Evolutionary conservation across 1,140 invertebrate genomes (phyloP), one percentile per base, ranked within the genome.

Genomic region (Drosophila bocki): DNA sequence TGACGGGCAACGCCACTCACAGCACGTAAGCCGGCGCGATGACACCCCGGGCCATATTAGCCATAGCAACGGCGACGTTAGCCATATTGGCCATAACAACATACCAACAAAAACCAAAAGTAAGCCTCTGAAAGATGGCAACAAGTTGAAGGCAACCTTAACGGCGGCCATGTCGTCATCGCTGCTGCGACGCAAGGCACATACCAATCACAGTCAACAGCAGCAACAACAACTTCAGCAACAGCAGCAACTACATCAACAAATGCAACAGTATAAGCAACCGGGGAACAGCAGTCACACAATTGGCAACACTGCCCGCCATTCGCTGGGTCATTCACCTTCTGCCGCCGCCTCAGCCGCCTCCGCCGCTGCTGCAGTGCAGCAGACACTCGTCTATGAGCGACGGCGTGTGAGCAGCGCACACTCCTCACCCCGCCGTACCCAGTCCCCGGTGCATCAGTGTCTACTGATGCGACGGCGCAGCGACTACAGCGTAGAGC

Each of bases 1-100:
- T 6, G 91, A 92, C 48, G 91, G 91, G 45, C 74, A 88, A 88
- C 78, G 79, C 17, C 72, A 91, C 53, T 88, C 91, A 48, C 76
- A 88, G 67, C 87, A 92, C 91, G 91, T 92, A 79, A 92, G 91
- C 78, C 75, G 91, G 53, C 84, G 91, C 69, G 91, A 92, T 70
- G 85, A 88, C 67, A 82, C 51, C 5, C 19, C 53, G 33, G 53
- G 53, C 62, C 75, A 54, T 58, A 48, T 45, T 29, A 48, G n/a
- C 50, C 63, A 42, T 26, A 75, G 48, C 50, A 69, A 32, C 45
- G 70, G 13, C 53, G 60, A 29, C 42, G 42, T 15, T 44, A 50
- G 32, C 57, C 54, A 50, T n/a, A 64, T 42, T 64, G 42, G 19
- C 19, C 62, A 62, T 44, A 70, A 39, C 51, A 42, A 42, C 32